These are phyloP conservation scores for Drosophila kuntzei DNA, from an alignment of 2,888 invertebrate species.

Conservation along the genomic window DNA sequence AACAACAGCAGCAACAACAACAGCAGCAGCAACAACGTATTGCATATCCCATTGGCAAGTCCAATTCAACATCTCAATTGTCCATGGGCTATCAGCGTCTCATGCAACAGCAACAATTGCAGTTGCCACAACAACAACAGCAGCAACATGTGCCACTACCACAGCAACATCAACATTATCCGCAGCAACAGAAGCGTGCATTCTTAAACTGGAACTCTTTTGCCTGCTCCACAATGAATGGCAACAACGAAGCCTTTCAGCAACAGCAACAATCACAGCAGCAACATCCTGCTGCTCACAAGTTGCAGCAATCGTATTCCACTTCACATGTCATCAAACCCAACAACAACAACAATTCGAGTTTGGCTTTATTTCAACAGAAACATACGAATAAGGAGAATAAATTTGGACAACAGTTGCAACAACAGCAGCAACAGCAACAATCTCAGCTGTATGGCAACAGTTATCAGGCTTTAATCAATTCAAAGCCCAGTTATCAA, in stretches of 20 bases:
- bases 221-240: slow-evolving; percentile 81
- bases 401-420: slow-evolving; percentile 65
- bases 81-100: slow-evolving; percentile 80
- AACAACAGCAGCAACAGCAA: slow-evolving; percentile 32
- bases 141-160: slow-evolving; percentile 41
- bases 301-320: slow-evolving; percentile 74
- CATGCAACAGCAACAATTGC: slow-evolving; percentile 69
- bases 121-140: slow-evolving; percentile 62
- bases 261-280: slow-evolving; percentile 54
- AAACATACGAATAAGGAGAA: slow-evolving; percentile 82
- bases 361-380: slow-evolving; percentile 66
- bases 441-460: slow-evolving; percentile 63
- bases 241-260: slow-evolving; percentile 78
- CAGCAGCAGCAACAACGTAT: slow-evolving; percentile 64
- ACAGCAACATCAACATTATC: slow-evolving; percentile 67
- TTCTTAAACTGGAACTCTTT: slow-evolving; percentile 84
- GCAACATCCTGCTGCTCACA: slow-evolving; percentile 65
- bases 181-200: slow-evolving; percentile 83
- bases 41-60: slow-evolving; percentile 83
- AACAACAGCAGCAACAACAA: slow-evolving; percentile 4
- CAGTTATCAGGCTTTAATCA: slow-evolving; percentile 55
- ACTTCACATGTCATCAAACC: slow-evolving; percentile 75
- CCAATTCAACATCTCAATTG: slow-evolving; percentile 84
- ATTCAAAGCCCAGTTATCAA: slow-evolving; percentile 52
- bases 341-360: slow-evolving; percentile 60